Evolutionary conservation across 2,888 invertebrate genomes (phyloP).

Genomic region (Euphydryas editha): DNA sequence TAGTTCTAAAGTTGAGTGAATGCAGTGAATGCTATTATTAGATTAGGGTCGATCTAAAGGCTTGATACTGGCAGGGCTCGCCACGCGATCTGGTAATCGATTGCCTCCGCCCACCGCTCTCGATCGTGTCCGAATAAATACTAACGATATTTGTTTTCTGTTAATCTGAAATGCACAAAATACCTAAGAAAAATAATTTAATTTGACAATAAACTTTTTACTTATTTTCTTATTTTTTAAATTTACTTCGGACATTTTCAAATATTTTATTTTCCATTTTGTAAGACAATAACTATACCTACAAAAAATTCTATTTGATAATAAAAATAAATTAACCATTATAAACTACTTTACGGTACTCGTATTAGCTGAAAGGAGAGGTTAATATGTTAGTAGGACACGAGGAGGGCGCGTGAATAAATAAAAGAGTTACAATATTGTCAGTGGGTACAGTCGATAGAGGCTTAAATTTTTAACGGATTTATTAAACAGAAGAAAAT

Average conservation of each 20-base stretch:
- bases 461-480: slow-evolving; percentile 13
- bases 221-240: no score
- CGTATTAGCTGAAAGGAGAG: slow-evolving; percentile 9
- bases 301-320: background rate
- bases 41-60: slow-evolving; percentile 69
- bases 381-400: slow-evolving; percentile 30
- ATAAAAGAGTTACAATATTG: slow-evolving; percentile 25
- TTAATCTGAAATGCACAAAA: background rate
- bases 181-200: no score
- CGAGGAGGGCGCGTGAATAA: slow-evolving; percentile 26
- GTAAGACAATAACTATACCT: background rate
- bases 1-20: slow-evolving; percentile 31
- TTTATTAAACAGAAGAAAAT: background rate
- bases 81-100: slow-evolving; percentile 62
- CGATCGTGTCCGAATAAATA: slow-evolving; percentile 33
- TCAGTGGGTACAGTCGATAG: slow-evolving; percentile 16
- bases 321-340: slow-evolving; percentile 3
- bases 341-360: slow-evolving; percentile 4
- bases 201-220: no score
- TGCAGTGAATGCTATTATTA: slow-evolving; percentile 66
- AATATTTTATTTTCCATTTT: background rate
- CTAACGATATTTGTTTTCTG: background rate
- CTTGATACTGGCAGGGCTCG: slow-evolving; percentile 64
- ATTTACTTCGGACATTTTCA: no score
- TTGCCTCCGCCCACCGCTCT: slow-evolving; percentile 53